Conservation (phyloP, 2,797 vertebrate species). For the Platyrinchus mystaceus region DNA sequence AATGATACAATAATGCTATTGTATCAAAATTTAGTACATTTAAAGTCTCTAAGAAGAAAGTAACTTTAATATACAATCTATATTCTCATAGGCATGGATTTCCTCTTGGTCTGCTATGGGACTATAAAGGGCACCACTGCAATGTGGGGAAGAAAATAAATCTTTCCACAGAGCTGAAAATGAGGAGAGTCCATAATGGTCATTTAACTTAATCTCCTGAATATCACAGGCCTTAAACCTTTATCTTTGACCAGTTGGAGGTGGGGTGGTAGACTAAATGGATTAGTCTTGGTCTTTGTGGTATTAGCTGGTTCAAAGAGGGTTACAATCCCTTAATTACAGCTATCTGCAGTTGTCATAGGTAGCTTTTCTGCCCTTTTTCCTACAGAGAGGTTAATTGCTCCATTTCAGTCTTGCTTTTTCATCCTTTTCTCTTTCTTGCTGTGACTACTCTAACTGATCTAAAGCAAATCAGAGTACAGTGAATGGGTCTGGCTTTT, state of each 20-base stretch:
- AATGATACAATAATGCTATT: neutral
- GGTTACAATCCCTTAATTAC: conserved; percentile 17
- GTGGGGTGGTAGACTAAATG: neutral
- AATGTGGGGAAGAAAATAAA: neutral
- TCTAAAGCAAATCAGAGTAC: neutral
- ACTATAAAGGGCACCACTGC: neutral
- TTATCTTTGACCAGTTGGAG: neutral
- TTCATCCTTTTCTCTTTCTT: neutral
- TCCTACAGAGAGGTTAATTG: conserved; percentile 36
- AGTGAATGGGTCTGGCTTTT: neutral
- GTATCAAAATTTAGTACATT: neutral
- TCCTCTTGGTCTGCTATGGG: neutral
- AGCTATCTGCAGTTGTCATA: neutral
- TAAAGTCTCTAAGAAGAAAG: neutral
- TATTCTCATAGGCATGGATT: neutral
- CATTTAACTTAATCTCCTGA: neutral
- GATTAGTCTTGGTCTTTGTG: neutral
- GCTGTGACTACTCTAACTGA: neutral
- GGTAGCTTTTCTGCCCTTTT: neutral
- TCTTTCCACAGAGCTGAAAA: neutral
- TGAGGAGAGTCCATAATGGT: neutral
- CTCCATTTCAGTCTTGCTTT: neutral
- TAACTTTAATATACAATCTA: neutral
- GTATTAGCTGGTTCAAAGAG: neutral
- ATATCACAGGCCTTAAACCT: neutral